Evolutionary conservation across 2,113 vertebrate genomes (phyloP).

Genomic region (Smithornis capensis): DNA sequence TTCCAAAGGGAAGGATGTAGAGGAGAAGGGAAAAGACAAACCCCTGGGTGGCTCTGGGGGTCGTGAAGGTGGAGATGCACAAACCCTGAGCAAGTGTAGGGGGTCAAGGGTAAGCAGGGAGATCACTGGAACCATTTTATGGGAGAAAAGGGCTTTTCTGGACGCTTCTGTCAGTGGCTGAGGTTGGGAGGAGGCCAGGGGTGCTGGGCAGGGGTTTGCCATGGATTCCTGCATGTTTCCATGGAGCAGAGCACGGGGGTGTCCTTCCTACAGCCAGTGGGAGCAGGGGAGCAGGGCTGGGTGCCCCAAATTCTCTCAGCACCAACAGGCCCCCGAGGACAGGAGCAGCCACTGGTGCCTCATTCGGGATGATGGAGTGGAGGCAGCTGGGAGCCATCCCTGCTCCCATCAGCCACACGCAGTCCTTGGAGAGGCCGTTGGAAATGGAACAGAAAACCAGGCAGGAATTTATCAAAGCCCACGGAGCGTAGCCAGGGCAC

Average conservation of each 20-base stretch:
- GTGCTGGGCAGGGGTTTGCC: not conserved
- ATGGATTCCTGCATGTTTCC: not conserved
- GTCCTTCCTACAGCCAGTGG: rapidly evolving
- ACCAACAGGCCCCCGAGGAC: not conserved
- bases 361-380: not conserved
- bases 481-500: not conserved
- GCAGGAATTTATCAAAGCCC: not conserved
- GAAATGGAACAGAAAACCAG: not conserved
- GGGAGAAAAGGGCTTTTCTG: not conserved
- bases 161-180: rapidly evolving
- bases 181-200: not conserved
- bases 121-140: not conserved
- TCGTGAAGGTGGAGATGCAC: not conserved
- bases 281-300: not conserved
- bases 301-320: rapidly evolving
- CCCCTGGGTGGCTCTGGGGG: too few relatives aligned
- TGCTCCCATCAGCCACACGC: not conserved
- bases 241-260: rapidly evolving
- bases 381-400: not conserved
- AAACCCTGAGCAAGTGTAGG: not conserved
- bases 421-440: not conserved
- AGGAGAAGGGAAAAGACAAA: not conserved
- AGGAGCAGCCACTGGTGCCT: not conserved
- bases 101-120: rapidly evolving
- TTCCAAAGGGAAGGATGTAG: not conserved